These are phyloP conservation scores for Premnoplex brunnescens DNA, from an alignment of 2,797 vertebrate species.

Conservation along the genomic window DNA sequence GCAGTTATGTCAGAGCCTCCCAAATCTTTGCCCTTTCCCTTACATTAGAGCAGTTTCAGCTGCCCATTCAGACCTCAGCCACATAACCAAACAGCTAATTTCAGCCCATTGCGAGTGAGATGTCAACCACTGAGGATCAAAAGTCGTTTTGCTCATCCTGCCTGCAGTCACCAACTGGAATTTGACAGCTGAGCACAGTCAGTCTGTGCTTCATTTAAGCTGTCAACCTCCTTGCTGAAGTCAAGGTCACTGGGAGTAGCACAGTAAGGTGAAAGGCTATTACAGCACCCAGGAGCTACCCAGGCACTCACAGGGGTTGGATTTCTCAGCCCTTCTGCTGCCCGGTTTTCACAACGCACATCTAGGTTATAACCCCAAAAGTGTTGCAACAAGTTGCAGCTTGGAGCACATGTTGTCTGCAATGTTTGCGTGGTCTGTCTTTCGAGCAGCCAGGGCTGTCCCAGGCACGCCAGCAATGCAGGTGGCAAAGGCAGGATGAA, in stretches of 20 bases:
- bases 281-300: not conserved
- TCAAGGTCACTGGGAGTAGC: slow-evolving; percentile 6
- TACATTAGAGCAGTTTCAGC: not conserved
- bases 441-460: rapidly evolving
- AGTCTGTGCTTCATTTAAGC: not conserved
- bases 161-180: not conserved
- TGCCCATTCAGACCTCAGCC: not conserved
- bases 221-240: not conserved
- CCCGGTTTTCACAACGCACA: not conserved
- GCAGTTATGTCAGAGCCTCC: not conserved
- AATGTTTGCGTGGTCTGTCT: not conserved
- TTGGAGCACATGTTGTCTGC: not conserved
- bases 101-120: not conserved
- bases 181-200: slow-evolving; percentile 24
- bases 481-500: not conserved
- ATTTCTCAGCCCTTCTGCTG: not conserved
- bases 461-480: not conserved
- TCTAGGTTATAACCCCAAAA: not conserved
- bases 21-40: not conserved
- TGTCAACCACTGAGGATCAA: not conserved
- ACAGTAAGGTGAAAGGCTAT: not conserved
- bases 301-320: not conserved
- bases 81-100: not conserved
- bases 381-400: not conserved
- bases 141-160: not conserved